These are phyloP conservation scores for Nasua narica DNA, from an alignment of 2,797 vertebrate genomes.

Conservation along the genomic window DNA sequence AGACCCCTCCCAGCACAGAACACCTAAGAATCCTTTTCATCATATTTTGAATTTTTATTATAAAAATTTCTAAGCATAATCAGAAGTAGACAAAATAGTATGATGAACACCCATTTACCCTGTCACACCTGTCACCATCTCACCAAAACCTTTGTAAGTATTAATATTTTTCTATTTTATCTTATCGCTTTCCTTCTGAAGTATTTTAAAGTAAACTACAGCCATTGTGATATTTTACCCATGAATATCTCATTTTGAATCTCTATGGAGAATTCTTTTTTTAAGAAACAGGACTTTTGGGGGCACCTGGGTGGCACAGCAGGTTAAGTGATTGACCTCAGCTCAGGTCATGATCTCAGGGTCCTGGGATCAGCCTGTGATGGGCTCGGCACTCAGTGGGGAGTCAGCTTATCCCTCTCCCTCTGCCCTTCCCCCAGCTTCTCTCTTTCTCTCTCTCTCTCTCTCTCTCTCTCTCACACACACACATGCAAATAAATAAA, in stretches of 20 bases:
- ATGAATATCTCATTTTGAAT: background rate
- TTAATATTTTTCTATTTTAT: background rate
- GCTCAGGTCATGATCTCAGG: background rate
- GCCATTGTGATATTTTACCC: background rate
- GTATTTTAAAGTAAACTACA: background rate
- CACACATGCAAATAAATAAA: background rate
- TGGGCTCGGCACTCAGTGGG: background rate
- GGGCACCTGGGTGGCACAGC: background rate
- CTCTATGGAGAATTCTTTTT: background rate
- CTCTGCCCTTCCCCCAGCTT: background rate
- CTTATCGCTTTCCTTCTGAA: background rate
- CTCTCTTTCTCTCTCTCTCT: background rate
- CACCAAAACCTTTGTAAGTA: background rate
- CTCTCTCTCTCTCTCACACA: too few species aligned
- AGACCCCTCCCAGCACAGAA: background rate
- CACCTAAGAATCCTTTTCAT: background rate
- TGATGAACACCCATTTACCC: background rate
- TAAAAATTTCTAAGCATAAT: background rate
- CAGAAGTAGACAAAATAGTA: background rate
- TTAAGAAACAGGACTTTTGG: background rate
- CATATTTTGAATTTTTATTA: conserved; percentile 10
- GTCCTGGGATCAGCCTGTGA: background rate
- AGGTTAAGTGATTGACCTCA: background rate
- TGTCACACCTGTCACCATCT: background rate
- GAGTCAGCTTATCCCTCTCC: background rate